phyloP scores from a whole-genome alignment of 2,888 invertebrate species.

The Rhorus exstirpatorius region DNA sequence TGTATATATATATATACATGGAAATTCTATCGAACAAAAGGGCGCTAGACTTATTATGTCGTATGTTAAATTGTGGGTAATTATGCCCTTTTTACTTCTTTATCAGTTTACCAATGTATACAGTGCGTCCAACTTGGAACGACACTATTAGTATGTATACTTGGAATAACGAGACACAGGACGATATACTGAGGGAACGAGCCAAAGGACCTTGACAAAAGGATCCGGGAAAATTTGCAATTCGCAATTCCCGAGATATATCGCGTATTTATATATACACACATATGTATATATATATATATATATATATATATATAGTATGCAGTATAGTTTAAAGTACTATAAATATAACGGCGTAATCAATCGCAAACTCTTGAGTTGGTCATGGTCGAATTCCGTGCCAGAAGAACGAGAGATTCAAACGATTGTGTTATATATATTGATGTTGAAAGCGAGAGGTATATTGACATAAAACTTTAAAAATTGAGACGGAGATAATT shows the following conservation, averaged over 20 bases:
- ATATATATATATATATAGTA: not conserved
- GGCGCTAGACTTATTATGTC: not conserved
- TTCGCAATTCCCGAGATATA: slow-evolving; percentile 42
- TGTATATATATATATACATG: not conserved
- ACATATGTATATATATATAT: slow-evolving; percentile 3
- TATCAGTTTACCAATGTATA: slow-evolving; percentile 5
- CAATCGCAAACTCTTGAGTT: slow-evolving; percentile 21
- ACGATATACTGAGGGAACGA: slow-evolving; percentile 27
- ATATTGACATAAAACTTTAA: no score
- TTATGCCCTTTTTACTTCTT: not conserved
- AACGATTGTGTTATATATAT: not conserved
- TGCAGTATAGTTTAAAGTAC: not conserved
- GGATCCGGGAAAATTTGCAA: slow-evolving; percentile 59
- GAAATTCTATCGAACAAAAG: not conserved
- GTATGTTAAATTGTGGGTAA: not conserved
- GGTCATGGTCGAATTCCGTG: slow-evolving; percentile 15
- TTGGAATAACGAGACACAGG: slow-evolving; percentile 38
- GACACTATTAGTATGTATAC: slow-evolving; percentile 58
- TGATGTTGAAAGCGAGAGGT: no score
- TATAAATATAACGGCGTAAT: slow-evolving; percentile 16
- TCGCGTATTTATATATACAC: slow-evolving; percentile 51
- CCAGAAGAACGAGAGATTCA: slow-evolving; percentile 11
- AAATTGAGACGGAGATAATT: no score
- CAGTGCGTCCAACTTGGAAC: slow-evolving; percentile 41
- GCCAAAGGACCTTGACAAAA: slow-evolving; percentile 35